A percentile compares a stretch with the other conserved stretches of the same genome.
phyloP scores from a whole-genome alignment of 2,888 invertebrate species.

The Caenorhabditis angaria region DNA sequence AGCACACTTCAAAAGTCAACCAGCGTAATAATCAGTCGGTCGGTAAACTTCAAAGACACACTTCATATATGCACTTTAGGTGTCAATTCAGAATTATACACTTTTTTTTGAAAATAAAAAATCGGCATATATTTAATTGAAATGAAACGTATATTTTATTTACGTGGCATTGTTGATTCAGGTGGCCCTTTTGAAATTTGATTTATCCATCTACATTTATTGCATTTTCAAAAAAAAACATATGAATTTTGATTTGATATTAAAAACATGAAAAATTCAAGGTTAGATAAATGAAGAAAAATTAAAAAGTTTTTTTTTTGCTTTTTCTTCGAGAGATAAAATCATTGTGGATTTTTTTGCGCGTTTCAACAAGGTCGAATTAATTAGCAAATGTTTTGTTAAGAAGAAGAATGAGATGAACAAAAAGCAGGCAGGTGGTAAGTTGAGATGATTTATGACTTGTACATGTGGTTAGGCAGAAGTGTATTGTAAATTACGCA shows the following conservation, averaged over 20 bases:
- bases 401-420: neutral
- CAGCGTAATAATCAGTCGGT: neutral
- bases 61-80: neutral
- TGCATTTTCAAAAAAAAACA: too few species aligned
- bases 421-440: neutral
- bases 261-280: too few species aligned
- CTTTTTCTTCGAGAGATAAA: neutral
- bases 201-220: conserved; percentile 1
- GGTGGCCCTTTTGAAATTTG: neutral
- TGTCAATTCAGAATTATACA: neutral
- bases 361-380: neutral
- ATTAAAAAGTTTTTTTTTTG: neutral
- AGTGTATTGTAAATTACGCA: conserved; percentile 2
- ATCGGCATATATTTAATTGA: neutral
- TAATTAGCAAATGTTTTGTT: conserved; percentile 1
- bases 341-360: neutral
- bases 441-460: conserved; percentile 1
- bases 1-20: too few species aligned
- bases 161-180: neutral
- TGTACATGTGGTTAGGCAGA: too few species aligned
- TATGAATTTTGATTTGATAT: too few species aligned
- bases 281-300: too few species aligned
- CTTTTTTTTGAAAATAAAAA: neutral
- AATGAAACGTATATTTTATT: neutral
- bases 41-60: neutral